Evolutionary conservation across 2,113 vertebrate species (phyloP), one percentile per base, ranked within the genome.

Genomic region (Clarias magur): DNA sequence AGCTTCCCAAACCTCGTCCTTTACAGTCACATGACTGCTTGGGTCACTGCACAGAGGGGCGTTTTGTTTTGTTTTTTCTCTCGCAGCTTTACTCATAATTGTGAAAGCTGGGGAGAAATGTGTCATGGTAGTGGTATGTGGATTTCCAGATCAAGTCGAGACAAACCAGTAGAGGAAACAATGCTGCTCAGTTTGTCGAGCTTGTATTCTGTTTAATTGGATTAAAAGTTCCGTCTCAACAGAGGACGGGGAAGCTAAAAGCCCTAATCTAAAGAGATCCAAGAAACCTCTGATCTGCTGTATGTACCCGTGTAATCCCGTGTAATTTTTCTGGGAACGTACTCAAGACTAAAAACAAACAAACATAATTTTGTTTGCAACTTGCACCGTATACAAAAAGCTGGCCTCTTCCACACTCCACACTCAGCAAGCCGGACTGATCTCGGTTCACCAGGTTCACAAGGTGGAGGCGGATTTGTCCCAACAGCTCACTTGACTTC

Each of bases 401-500:
- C 23, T 17, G 23, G 27, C 21, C 2, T 17, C 34, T 12, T 34
- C 63, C 30, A 54, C 34, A 38, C 83, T 83, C 57, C 60, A 70
- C 60, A 3, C 60, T 78, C 60, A 3, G 9, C 30, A 60, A 19
- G 23, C 67, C 38, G 65, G 16, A 19, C 34, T 53, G 30, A 79
- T 85, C 65, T 68, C 30, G 19, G 38, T 68, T 1, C 27, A 70
- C 27, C 56, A 76, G 75, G 83, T 76, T 85, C 59, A 88, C 6
- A 86, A 88, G 86, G 86, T 87, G 83, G 53, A 57, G 48, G 38
- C 2, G 27, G 85, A 75, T 84, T 86, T 88, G 86, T 83, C 68
- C 53, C 27, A 80, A 53, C 63, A 82, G 84, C 84, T 79, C 84
- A 68, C 25, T 83, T 48, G 15, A 42, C 88, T 86, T 90, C 86